These are phyloP conservation scores for Galagoides demidoff DNA, from an alignment of 2,797 vertebrate genomes.

Conservation along the genomic window DNA sequence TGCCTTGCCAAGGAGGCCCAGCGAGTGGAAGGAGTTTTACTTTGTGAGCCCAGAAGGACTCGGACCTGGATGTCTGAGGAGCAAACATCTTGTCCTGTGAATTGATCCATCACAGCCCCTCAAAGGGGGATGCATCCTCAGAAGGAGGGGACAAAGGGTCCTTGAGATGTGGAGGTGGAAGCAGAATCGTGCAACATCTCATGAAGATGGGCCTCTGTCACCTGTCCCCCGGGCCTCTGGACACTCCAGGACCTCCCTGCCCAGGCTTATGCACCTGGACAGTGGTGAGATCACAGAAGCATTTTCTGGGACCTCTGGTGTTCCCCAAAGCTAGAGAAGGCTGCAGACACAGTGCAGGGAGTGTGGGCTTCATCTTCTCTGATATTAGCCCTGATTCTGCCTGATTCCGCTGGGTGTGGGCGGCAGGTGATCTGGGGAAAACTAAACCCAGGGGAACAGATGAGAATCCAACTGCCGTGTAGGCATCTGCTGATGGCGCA, in stretches of 20 bases:
- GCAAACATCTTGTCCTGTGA: accelerated
- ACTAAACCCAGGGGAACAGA: neutral
- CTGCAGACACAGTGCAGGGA: accelerated
- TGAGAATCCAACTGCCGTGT: neutral
- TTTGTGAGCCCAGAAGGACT: accelerated
- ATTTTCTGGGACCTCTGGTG: neutral
- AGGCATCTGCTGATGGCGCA: neutral
- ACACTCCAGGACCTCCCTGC: neutral
- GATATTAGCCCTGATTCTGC: neutral
- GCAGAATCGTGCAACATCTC: neutral
- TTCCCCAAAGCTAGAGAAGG: accelerated
- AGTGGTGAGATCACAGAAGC: neutral
- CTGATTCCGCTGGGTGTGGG: too few relatives aligned
- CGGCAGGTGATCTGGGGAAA: neutral
- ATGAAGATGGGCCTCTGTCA: neutral
- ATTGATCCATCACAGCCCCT: neutral
- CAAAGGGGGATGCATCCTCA: neutral
- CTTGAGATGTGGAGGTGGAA: neutral
- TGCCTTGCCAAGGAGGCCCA: neutral
- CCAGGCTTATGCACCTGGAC: too few relatives aligned
- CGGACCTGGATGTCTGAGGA: accelerated
- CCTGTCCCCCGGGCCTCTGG: accelerated
- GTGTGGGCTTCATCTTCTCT: accelerated
- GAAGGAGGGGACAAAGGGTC: neutral
- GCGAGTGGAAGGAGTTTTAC: neutral